Evolutionary conservation across 1,140 invertebrate genomes (phyloP), one percentile per base, ranked within the genome.

Genomic region (Stegodyphus mimosarum): DNA sequence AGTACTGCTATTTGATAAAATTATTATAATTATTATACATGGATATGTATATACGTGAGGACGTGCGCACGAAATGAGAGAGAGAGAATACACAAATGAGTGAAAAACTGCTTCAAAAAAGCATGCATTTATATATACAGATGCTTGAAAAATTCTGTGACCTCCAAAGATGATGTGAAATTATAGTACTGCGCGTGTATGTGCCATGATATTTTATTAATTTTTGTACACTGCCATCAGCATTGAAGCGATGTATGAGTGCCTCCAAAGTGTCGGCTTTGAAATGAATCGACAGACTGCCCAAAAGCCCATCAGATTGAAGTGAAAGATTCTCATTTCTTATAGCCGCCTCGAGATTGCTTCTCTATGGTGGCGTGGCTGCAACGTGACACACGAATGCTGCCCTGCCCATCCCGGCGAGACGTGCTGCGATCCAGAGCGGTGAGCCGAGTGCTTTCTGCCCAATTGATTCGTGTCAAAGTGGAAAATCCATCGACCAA

Each of bases 331-430:
- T 60, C 55, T 15, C 9, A 60, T 15, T 60, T 10, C 55, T 60
- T 60, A 33, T 3, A 33, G 33, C 33, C 33, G 33, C 69, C 33
- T 2, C 55, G 15, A 60, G 55, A 60, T 67, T 67, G 11, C 7
- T 73, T 18, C 71, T 73, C 13, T 52, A 73, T 73, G 71, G 71
- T 73, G 71, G 50, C 18, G 13, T 17, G 71, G 50, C 50, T 13
- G 13, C 15, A 7, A 52, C 48, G 15, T 13, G 71, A 55, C 49
- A 15, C 17, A 33, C 76, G 76, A 78, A 67, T 67, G 49, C 66
- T 9, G 64, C 18, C 76, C 13, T 60, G 11, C 9, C 75, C n/a
- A 66, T 64, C 48, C 63, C n/a, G 9, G 11, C 48, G 48, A 77
- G 75, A 66, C 60, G 60, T 77, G 63, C 60, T 64, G 33, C 75